Evolutionary conservation across 2,888 invertebrate genomes (phyloP).

Genomic region (Blera fallax): DNA sequence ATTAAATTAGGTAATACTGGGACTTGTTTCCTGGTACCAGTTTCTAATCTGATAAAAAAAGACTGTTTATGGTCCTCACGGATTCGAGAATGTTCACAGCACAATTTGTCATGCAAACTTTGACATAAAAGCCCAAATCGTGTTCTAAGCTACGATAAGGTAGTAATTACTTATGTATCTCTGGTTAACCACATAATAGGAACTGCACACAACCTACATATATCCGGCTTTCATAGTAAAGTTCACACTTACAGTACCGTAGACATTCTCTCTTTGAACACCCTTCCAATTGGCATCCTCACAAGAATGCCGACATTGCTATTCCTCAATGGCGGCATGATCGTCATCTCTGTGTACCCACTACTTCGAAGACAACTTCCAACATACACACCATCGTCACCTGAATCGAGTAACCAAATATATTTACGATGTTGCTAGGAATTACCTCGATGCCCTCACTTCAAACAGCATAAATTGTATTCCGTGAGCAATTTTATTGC

Average conservation of each 20-base stretch:
- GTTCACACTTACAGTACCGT: conserved; percentile 42
- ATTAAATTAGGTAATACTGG: too few species aligned
- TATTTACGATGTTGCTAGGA: conserved; percentile 38
- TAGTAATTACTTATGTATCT: too few species aligned
- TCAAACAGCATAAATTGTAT: conserved; percentile 52
- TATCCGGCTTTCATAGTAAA: conserved; percentile 35
- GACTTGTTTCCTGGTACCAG: too few species aligned
- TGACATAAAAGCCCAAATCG: too few species aligned
- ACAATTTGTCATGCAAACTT: too few species aligned
- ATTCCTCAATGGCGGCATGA: conserved; percentile 44
- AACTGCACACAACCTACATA: not conserved
- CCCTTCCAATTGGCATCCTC: conserved; percentile 64
- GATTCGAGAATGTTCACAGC: too few species aligned
- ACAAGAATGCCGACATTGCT: conserved; percentile 62
- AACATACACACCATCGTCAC: conserved; percentile 10
- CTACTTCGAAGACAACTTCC: not conserved
- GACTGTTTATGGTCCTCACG: too few species aligned
- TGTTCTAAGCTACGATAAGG: too few species aligned
- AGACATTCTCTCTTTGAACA: conserved; percentile 47
- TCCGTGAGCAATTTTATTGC: conserved; percentile 62
- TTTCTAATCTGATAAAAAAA: too few species aligned
- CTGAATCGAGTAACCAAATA: conserved; percentile 23
- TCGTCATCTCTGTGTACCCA: conserved; percentile 31
- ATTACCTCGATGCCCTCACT: conserved; percentile 16
- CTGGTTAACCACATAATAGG: too few species aligned